Conservation (phyloP, 2,113 vertebrate genomes). For the Sminthopsis crassicaudata region DNA sequence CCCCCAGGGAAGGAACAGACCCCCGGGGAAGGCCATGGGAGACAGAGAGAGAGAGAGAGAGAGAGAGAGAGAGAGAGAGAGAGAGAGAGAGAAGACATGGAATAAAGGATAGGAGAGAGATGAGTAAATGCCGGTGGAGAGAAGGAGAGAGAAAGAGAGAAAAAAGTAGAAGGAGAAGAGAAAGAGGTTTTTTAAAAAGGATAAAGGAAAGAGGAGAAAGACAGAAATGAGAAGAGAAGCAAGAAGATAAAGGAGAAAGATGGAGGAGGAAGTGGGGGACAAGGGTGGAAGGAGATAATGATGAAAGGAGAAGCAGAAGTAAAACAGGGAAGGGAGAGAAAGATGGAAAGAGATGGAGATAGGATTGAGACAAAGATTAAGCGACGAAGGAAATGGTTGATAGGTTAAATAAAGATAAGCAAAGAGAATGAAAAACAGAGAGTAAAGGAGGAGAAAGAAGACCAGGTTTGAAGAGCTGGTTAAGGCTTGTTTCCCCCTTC, state of each 20-base stretch:
- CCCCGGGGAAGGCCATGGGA: not conserved
- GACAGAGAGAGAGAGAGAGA: no score
- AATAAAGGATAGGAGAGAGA: not conserved
- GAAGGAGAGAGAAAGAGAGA: no score
- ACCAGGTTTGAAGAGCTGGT: not conserved
- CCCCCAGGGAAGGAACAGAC: no score
- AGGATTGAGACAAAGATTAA: no score
- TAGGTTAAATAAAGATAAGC: not conserved
- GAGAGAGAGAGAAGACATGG: not conserved
- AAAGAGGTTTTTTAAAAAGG: not conserved
- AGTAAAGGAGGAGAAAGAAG: not conserved
- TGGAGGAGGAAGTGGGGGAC: not conserved
- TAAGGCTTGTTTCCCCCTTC: not conserved
- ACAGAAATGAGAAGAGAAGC: not conserved
- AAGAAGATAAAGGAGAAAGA: not conserved
- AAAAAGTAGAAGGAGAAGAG: not conserved
- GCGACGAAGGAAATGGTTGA: not conserved
- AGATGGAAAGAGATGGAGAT: no score
- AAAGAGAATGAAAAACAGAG: not conserved
- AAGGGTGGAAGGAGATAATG: not conserved
- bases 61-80: no score
- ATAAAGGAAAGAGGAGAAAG: not conserved
- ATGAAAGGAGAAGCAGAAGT: not conserved
- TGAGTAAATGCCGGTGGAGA: not conserved
- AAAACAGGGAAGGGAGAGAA: not conserved